Percentiles rank a stretch among this genome's conserved stretches.
phyloP scores from a whole-genome alignment of 2,888 invertebrate genomes.

The Epiblema foenella region DNA sequence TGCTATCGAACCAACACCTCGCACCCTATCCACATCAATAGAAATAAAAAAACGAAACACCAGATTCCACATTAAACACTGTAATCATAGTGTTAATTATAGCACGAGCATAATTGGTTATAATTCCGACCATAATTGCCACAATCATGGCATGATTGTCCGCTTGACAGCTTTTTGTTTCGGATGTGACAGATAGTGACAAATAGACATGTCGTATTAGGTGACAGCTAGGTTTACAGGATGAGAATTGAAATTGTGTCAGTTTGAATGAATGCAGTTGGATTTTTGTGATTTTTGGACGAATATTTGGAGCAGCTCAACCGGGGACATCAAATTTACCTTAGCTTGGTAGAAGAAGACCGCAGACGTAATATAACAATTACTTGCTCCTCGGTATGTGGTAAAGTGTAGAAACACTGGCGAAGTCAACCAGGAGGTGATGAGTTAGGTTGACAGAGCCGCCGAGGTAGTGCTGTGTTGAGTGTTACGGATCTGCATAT shows the following conservation, averaged over 20 bases:
- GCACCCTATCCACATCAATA: neutral
- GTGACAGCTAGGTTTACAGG: neutral
- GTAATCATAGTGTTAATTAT: constrained; percentile 12
- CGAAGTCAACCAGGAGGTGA: too few species aligned
- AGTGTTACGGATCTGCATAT: too few species aligned
- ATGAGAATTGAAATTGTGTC: neutral
- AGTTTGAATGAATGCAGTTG: neutral
- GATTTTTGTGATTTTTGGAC: too few species aligned
- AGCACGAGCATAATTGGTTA: neutral
- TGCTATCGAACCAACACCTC: neutral
- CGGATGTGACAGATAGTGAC: constrained; percentile 7
- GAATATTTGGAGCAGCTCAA: too few species aligned
- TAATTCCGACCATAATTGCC: constrained; percentile 7
- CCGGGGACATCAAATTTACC: too few species aligned
- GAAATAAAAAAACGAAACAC: neutral
- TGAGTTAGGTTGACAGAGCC: too few species aligned
- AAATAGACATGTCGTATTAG: neutral
- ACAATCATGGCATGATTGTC: constrained; percentile 6
- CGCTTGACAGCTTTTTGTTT: constrained; percentile 1
- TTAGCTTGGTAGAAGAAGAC: too few species aligned
- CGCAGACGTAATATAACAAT: too few species aligned
- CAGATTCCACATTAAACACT: constrained; percentile 12
- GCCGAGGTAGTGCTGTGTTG: too few species aligned
- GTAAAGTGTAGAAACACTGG: too few species aligned
- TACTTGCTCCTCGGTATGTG: too few species aligned